Evolutionary conservation across 1,140 invertebrate genomes (phyloP).

Genomic region (Calephelis nemesis): DNA sequence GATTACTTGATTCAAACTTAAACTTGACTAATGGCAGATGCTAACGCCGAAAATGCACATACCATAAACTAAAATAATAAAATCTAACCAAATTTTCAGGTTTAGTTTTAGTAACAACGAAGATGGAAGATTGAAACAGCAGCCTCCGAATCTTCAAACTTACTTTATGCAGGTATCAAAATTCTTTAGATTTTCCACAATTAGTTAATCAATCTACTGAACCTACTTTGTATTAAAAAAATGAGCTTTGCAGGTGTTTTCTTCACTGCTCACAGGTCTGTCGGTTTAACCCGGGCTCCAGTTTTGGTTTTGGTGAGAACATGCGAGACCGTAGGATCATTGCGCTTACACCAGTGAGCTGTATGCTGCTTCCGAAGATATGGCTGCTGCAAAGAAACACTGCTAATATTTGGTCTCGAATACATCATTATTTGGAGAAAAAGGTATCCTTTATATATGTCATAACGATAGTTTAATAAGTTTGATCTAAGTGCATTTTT

Average conservation of each 20-base stretch:
- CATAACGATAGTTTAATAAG: too few relatives aligned
- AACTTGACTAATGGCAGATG: too few relatives aligned
- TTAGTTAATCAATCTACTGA: not conserved
- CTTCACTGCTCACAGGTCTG: slow-evolving; percentile 55
- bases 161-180: slow-evolving; percentile 70
- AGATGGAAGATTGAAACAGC: slow-evolving; percentile 10
- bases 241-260: too few relatives aligned
- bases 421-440: slow-evolving; percentile 80
- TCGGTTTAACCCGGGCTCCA: slow-evolving; percentile 67
- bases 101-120: slow-evolving; percentile 49
- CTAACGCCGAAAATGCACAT: too few relatives aligned
- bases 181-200: not conserved
- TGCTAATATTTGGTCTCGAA: slow-evolving; percentile 82
- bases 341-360: slow-evolving; percentile 77
- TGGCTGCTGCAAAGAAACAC: slow-evolving; percentile 82
- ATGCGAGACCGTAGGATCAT: slow-evolving; percentile 81
- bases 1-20: too few relatives aligned
- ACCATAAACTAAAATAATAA: too few relatives aligned
- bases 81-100: slow-evolving; percentile 34
- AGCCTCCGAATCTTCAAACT: slow-evolving; percentile 50
- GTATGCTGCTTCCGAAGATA: slow-evolving; percentile 82
- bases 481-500: too few relatives aligned
- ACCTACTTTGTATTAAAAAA: too few relatives aligned
- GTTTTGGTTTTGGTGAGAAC: slow-evolving; percentile 80
- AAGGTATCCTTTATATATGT: slow-evolving; percentile 48